phyloP scores from a whole-genome alignment of 2,888 invertebrate species.

The Torymus texanus region DNA sequence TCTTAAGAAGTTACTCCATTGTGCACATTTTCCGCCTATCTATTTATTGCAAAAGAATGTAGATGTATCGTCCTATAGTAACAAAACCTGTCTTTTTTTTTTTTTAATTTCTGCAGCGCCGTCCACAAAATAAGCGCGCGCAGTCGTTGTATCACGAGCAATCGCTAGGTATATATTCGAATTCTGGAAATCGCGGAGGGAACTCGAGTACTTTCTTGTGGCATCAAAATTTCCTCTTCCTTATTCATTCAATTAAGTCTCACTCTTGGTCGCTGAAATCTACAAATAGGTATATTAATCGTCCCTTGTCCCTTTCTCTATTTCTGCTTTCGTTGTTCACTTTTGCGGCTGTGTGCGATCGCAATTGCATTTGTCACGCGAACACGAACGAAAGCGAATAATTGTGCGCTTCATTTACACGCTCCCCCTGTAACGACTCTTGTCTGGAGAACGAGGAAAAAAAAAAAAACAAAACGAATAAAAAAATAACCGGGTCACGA shows the following conservation, averaged over 20 bases:
- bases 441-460: conserved; percentile 21
- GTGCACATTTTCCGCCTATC: not conserved
- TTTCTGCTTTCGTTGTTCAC: conserved; percentile 37
- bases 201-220: conserved; percentile 53
- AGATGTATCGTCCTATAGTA: not conserved
- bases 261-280: not conserved
- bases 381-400: conserved; percentile 39
- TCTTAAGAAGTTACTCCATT: not conserved
- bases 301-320: not conserved
- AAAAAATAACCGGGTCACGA: conserved; percentile 16
- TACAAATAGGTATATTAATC: not conserved
- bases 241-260: conserved; percentile 17
- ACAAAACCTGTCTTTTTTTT: conserved; percentile 5
- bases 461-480: not conserved
- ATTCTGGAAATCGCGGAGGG: conserved; percentile 46
- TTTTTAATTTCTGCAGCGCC: not conserved
- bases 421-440: conserved; percentile 17
- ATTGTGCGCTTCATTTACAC: conserved; percentile 25
- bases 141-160: conserved; percentile 52
- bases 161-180: conserved; percentile 14
- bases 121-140: conserved; percentile 26
- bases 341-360: not conserved
- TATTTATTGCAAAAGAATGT: conserved; percentile 8
- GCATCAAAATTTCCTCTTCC: conserved; percentile 20
- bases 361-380: conserved; percentile 46